phyloP scores from a whole-genome alignment of 2,113 vertebrate species.

The Gasterosteus aculeatus region DNA sequence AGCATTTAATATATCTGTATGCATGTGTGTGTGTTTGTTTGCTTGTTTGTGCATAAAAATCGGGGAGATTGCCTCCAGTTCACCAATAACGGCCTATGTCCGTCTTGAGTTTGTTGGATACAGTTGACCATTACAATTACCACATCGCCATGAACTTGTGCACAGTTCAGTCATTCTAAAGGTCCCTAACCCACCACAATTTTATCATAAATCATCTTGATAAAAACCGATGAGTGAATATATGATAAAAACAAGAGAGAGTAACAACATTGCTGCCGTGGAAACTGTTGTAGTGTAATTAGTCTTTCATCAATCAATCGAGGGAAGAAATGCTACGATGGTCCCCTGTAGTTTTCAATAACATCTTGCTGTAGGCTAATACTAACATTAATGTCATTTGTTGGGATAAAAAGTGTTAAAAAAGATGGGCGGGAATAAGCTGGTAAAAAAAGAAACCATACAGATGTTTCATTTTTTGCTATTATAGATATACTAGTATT shows the following conservation, averaged over 20 bases:
- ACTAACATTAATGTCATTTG: no score
- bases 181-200: neutral
- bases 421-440: no score
- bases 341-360: no score
- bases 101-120: slow-evolving; percentile 7
- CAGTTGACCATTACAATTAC: neutral
- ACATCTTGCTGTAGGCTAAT: no score
- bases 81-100: neutral
- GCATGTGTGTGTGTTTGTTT: neutral
- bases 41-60: neutral
- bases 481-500: no score
- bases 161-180: neutral
- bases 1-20: neutral
- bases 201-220: slow-evolving; percentile 10
- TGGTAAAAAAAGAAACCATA: no score
- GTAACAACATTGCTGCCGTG: neutral
- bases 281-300: neutral
- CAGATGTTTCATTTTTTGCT: no score
- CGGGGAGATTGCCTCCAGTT: neutral
- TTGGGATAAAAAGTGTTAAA: no score
- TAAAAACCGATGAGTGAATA: slow-evolving; percentile 11
- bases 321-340: neutral
- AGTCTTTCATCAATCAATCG: slow-evolving; percentile 1
- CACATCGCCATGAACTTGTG: neutral
- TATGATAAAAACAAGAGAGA: no score